phyloP scores from a whole-genome alignment of 2,888 invertebrate species.

The Euplagia quadripunctaria region DNA sequence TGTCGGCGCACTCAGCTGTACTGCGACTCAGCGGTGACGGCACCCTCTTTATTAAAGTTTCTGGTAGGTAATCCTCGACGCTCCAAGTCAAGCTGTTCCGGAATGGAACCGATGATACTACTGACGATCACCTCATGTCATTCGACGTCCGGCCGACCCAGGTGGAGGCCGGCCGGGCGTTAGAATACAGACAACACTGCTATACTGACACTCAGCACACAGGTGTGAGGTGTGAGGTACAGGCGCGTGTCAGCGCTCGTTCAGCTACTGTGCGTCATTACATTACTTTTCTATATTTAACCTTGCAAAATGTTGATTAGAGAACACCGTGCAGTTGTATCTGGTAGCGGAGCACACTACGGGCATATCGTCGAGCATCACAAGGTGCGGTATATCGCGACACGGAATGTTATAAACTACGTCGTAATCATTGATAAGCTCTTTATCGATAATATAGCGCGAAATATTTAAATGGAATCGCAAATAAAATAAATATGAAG shows the following conservation, averaged over 20 bases:
- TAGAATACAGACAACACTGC: no score
- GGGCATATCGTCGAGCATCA: not conserved
- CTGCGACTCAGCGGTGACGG: not conserved
- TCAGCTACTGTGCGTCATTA: not conserved
- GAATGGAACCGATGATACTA: no score
- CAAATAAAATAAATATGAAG: not conserved
- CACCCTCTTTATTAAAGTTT: constrained; percentile 7
- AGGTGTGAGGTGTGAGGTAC: not conserved
- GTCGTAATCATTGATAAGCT: not conserved
- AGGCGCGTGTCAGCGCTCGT: not conserved
- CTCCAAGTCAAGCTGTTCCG: not conserved
- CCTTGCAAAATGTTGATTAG: not conserved
- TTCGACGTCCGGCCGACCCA: not conserved
- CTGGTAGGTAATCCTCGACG: not conserved
- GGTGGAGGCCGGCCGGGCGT: no score
- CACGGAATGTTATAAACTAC: not conserved
- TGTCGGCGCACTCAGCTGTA: constrained; percentile 3
- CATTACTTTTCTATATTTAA: not conserved
- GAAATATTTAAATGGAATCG: not conserved
- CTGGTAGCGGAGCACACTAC: not conserved
- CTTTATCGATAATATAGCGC: not conserved
- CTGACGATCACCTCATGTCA: not conserved
- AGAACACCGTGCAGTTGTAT: not conserved
- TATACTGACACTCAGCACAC: not conserved
- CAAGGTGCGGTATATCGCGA: not conserved